phyloP scores from a whole-genome alignment of 2,888 invertebrate genomes.

The Lissonota sp. region DNA sequence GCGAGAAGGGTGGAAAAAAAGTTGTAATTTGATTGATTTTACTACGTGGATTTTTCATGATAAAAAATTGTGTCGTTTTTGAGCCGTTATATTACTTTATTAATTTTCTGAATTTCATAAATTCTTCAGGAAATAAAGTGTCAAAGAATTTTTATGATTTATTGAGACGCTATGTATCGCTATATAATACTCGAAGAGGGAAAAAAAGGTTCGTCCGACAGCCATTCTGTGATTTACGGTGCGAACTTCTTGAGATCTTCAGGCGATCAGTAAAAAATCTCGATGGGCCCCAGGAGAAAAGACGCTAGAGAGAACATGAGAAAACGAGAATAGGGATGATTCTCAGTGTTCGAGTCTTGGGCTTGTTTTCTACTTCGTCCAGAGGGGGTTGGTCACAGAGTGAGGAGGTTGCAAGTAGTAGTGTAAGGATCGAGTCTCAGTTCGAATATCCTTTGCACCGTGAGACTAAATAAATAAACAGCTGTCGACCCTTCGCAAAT shows the following conservation, averaged over 20 bases:
- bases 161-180: slow-evolving; percentile 11
- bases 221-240: slow-evolving; percentile 8
- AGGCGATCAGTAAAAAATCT: slow-evolving; percentile 6
- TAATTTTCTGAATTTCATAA: too few relatives aligned
- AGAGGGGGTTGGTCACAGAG: background rate
- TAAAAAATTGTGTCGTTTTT: too few relatives aligned
- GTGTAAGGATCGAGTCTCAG: slow-evolving; percentile 45
- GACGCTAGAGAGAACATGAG: background rate
- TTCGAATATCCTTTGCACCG: slow-evolving; percentile 45
- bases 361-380: slow-evolving; percentile 47
- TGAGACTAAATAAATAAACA: slow-evolving; percentile 63
- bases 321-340: background rate
- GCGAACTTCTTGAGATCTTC: background rate
- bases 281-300: background rate
- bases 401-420: background rate
- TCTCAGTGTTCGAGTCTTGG: slow-evolving; percentile 23
- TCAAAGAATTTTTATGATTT: background rate
- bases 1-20: too few relatives aligned
- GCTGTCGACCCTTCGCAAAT: slow-evolving; percentile 59
- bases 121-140: too few relatives aligned
- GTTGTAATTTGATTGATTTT: too few relatives aligned
- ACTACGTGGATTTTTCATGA: too few relatives aligned
- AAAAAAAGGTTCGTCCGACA: background rate
- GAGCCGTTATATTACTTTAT: too few relatives aligned
- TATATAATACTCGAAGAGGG: background rate